phyloP scores from a whole-genome alignment of 1,140 invertebrate genomes.

The Leptinotarsa lineolata region DNA sequence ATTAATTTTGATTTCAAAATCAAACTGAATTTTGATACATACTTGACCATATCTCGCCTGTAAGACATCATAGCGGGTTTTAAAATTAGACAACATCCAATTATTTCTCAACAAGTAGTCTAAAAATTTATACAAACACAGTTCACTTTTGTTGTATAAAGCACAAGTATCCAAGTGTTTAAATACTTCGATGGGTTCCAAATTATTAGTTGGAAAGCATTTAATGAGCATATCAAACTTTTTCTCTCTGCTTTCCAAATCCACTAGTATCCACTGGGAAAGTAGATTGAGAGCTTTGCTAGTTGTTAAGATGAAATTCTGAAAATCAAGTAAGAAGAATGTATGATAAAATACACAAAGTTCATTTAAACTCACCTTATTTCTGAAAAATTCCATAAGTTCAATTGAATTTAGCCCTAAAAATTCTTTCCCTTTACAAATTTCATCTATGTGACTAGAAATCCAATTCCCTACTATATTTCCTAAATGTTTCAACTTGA shows the following conservation, averaged over 20 bases:
- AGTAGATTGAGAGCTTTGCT: conserved; percentile 59
- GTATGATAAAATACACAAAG: too few species aligned
- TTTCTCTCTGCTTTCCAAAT: conserved; percentile 57
- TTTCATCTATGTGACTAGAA: conserved; percentile 50
- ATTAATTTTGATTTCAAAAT: neutral
- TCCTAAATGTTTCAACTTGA: conserved; percentile 53
- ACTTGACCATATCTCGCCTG: conserved; percentile 59
- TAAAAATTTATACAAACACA: conserved; percentile 62
- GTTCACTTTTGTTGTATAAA: conserved; percentile 60
- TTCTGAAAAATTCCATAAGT: conserved; percentile 53
- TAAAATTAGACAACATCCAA: conserved; percentile 61
- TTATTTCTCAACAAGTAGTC: conserved; percentile 63
- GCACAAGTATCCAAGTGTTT: conserved; percentile 60
- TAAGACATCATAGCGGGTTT: conserved; percentile 59
- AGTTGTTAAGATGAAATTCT: conserved; percentile 61
- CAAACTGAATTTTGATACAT: conserved; percentile 18
- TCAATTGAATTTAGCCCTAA: conserved; percentile 45
- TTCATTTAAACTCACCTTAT: conserved; percentile 46
- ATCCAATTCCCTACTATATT: conserved; percentile 55
- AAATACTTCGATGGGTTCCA: conserved; percentile 57
- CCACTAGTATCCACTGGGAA: conserved; percentile 61
- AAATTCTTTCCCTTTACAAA: conserved; percentile 54
- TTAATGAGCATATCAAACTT: conserved; percentile 61
- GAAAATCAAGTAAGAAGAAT: conserved; percentile 23
- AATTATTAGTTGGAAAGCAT: conserved; percentile 57